A percentile compares a stretch with the other conserved stretches of the same genome.
phyloP scores from a whole-genome alignment of 2,797 vertebrate genomes.

The Erpetoichthys calabaricus region DNA sequence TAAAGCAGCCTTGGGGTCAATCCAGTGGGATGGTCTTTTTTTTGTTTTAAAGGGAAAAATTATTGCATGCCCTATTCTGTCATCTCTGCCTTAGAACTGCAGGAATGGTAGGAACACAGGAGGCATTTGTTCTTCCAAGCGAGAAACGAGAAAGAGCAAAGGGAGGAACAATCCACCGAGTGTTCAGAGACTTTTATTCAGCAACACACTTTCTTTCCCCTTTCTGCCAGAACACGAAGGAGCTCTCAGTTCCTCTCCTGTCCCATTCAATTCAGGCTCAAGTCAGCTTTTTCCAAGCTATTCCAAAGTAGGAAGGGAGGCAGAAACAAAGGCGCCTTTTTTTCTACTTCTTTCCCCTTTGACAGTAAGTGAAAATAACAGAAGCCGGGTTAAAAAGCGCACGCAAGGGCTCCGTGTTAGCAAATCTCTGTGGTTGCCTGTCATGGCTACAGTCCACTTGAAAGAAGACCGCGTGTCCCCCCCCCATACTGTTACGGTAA shows the following conservation, averaged over 20 bases:
- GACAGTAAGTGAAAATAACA: too few relatives aligned
- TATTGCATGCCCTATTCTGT: too few relatives aligned
- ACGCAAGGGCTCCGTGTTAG: too few relatives aligned
- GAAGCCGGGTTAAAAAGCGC: too few relatives aligned
- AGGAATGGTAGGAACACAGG: too few relatives aligned
- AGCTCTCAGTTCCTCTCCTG: neutral
- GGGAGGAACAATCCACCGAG: neutral
- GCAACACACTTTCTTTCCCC: neutral
- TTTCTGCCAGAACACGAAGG: too few relatives aligned
- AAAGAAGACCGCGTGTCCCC: too few relatives aligned
- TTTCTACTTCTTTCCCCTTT: neutral
- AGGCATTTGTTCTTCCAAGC: neutral
- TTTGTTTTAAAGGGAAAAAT: too few relatives aligned
- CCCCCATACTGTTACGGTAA: too few relatives aligned
- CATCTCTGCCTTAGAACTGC: too few relatives aligned
- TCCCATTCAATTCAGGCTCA: neutral
- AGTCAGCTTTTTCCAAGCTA: constrained; percentile 1
- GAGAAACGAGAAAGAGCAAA: neutral
- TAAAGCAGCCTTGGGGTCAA: neutral
- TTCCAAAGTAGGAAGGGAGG: constrained; percentile 5
- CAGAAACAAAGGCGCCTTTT: constrained; percentile 7
- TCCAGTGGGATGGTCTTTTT: neutral
- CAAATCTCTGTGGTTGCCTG: too few relatives aligned
- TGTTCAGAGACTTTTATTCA: neutral
- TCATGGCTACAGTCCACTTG: too few relatives aligned